Conservation (phyloP, 2,113 vertebrate species). For the Eurystomus gularis region DNA sequence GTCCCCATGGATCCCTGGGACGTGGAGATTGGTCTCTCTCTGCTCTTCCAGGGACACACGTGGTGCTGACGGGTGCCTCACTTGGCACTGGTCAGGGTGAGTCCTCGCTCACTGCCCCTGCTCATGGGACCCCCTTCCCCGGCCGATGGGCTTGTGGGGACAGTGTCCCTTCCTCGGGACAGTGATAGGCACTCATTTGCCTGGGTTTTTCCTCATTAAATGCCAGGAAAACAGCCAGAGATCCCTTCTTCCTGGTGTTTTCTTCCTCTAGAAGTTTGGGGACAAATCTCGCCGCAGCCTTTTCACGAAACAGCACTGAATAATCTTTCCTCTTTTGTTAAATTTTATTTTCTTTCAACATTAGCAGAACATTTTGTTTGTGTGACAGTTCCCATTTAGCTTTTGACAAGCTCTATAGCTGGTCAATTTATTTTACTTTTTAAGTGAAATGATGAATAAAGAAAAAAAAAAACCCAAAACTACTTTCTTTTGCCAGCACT, state of each 20-base stretch:
- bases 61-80: slow-evolving; percentile 76
- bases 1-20: slow-evolving; percentile 72
- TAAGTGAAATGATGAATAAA: slow-evolving; percentile 16
- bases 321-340: background rate
- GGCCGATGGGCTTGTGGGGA: accelerated
- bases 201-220: background rate
- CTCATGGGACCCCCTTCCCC: background rate
- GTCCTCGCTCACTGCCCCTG: background rate
- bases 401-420: background rate
- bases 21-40: slow-evolving; percentile 68
- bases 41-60: slow-evolving; percentile 71
- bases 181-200: accelerated
- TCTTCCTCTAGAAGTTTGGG: background rate
- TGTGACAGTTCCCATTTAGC: slow-evolving; percentile 27
- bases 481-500: background rate
- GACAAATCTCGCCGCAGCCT: background rate
- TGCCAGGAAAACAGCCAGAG: background rate
- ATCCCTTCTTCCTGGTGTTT: background rate
- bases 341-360: background rate
- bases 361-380: background rate
- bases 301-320: background rate
- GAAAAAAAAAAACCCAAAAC: background rate
- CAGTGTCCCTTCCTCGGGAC: accelerated
- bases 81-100: slow-evolving; percentile 80
- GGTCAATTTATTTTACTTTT: slow-evolving; percentile 35